Evolutionary conservation across 1,140 invertebrate species (phyloP), one percentile per base, ranked within the genome.

Genomic region (Musca domestica): DNA sequence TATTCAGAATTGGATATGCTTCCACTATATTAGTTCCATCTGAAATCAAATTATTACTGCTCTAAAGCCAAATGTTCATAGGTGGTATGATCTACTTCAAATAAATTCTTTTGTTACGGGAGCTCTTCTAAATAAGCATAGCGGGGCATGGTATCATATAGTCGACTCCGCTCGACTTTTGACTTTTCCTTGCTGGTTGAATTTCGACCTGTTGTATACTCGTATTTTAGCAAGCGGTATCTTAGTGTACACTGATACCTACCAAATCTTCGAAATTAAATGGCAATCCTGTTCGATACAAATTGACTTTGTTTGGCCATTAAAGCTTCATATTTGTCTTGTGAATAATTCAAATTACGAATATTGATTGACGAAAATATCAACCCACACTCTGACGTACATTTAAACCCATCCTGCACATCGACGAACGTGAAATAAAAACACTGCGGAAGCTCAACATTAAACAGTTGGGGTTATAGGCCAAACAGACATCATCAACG

Each of bases 271-370:
- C 34, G 6, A 41, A 41, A 41, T 12, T 15, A n/a, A 15, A 51
- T 51, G 30, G 41, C 30, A 64, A 64, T 30, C 20, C 30, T 47
- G 30, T 23, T 20, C 15, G 34, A 20, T 64, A 41, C 49, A 52
- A 52, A 41, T 41, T 46, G 49, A 76, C 72, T 74, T 74, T 80
- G 77, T 80, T 80, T 80, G 78, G 75, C 77, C 78, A 80, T 80
- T 80, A 80, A 80, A 80, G 78, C 77, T 80, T 80, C 78, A 80
- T 80, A 78, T 80, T 80, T 80, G 77, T 78, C 77, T 78, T 77
- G 68, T 80, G 78, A 80, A 80, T 80, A 78, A 80, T 80, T 80
- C 78, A 80, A 80, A 80, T 80, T 80, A 80, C 78, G 80, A 80
- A 80, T 80, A 80, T 80, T 80, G 78, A 80, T 80, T 77, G 72